Evolutionary conservation across 2,888 invertebrate genomes (phyloP).

Genomic region (Phytoseiulus persimilis): DNA sequence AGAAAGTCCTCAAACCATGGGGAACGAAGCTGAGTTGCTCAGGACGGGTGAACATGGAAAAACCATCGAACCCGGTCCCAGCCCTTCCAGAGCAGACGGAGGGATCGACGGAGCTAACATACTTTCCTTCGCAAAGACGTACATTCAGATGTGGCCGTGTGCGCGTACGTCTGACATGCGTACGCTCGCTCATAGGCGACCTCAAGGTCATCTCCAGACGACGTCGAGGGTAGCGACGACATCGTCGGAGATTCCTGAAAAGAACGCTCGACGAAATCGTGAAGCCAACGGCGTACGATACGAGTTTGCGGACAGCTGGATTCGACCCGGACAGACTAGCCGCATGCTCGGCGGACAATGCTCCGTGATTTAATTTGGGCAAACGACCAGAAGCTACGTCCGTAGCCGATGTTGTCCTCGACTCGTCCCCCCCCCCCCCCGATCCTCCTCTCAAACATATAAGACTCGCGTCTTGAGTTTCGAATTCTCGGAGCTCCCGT

Average conservation of each 20-base stretch:
- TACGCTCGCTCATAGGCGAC: background rate
- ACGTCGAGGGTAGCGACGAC: background rate
- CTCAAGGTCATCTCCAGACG: background rate
- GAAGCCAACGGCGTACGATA: background rate
- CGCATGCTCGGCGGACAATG: background rate
- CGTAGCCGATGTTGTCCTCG: background rate
- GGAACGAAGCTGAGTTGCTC: background rate
- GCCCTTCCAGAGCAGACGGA: no score
- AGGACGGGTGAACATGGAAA: background rate
- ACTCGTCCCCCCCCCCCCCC: background rate
- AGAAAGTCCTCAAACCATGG: background rate
- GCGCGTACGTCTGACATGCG: background rate
- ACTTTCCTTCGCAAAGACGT: no score
- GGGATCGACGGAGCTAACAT: no score
- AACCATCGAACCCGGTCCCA: background rate
- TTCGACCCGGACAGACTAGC: background rate
- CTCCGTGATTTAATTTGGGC: background rate
- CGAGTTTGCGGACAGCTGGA: background rate
- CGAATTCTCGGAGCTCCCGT: no score
- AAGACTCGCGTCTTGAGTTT: background rate
- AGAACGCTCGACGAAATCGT: background rate
- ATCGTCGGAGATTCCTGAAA: background rate
- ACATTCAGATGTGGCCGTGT: background rate
- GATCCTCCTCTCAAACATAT: background rate
- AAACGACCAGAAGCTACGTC: background rate